Conservation (phyloP, 2,888 invertebrate species). For the Orthonevra nobilis region DNA sequence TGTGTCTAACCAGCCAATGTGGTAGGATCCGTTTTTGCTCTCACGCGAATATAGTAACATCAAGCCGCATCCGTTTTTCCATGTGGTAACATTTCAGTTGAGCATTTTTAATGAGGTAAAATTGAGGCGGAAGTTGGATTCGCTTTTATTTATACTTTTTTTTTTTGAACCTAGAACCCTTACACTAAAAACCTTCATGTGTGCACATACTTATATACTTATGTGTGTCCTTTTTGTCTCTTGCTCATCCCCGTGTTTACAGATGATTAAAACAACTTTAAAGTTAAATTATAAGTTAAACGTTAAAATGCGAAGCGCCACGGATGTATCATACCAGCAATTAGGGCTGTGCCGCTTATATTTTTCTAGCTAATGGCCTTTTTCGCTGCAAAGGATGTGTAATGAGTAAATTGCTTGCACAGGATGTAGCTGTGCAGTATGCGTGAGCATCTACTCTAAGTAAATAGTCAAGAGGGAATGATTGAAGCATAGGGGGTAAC, state of each 20-base stretch:
- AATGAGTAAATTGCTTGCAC: constrained; percentile 38
- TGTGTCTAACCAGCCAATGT: constrained; percentile 1
- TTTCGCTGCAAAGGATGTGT: constrained; percentile 19
- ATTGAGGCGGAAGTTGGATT: constrained; percentile 35
- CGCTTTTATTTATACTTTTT: constrained; percentile 4
- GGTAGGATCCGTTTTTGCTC: neutral
- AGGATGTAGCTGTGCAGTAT: constrained; percentile 18
- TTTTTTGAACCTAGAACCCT: neutral
- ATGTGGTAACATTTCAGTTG: constrained; percentile 38
- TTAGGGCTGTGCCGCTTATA: constrained; percentile 8
- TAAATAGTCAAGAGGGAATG: constrained; percentile 13
- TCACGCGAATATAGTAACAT: constrained; percentile 8
- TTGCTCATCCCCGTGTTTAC: neutral
- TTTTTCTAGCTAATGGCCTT: constrained; percentile 42
- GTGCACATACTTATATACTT: neutral
- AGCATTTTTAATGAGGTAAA: constrained; percentile 44
- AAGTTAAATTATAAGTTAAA: constrained; percentile 15
- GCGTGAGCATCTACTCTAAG: constrained; percentile 22
- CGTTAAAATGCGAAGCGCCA: neutral
- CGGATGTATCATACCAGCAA: constrained; percentile 26
- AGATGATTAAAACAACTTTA: constrained; percentile 28
- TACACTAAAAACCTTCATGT: neutral
- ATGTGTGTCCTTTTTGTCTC: neutral
- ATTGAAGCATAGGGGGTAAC: constrained; percentile 1
- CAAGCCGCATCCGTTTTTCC: constrained; percentile 22